Conservation (phyloP, 2,888 invertebrate species). For the Sinhomidia bicolor region DNA sequence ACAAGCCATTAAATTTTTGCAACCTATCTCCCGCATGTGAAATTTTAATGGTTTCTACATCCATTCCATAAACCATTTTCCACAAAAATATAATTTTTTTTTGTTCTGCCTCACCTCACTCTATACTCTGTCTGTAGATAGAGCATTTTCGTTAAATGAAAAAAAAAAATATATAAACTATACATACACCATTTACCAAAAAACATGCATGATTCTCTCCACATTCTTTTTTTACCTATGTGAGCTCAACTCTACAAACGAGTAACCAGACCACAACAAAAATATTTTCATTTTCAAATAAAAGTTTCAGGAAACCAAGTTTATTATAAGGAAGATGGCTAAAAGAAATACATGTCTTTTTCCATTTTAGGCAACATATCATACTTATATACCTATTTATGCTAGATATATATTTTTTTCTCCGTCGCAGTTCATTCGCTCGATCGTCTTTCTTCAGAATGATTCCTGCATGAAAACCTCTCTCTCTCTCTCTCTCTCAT, state of each 20-base stretch:
- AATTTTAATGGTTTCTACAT: slow-evolving; percentile 2
- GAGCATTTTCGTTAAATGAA: not conserved
- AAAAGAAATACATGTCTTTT: not conserved
- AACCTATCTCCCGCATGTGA: not conserved
- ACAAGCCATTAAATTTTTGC: not conserved
- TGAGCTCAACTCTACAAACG: not conserved
- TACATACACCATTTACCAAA: too few species aligned
- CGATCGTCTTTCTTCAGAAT: not conserved
- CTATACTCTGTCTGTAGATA: not conserved
- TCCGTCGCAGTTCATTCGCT: slow-evolving; percentile 11
- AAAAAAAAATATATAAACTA: not conserved
- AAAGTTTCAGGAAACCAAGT: slow-evolving; percentile 1
- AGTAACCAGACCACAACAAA: slow-evolving; percentile 30
- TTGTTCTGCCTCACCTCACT: not conserved
- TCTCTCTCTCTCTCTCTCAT: not conserved
- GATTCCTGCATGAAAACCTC: slow-evolving; percentile 15
- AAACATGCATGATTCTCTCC: too few species aligned
- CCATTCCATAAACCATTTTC: not conserved
- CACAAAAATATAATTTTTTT: too few species aligned
- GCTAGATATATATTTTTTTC: not conserved
- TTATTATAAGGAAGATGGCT: not conserved
- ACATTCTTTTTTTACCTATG: too few species aligned
- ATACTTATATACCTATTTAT: not conserved
- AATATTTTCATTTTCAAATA: not conserved
- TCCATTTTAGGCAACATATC: not conserved